Evolutionary conservation across 92 coral and sea anemone genomes (phyloP).

Genomic region (Plumapathes pennacea): DNA sequence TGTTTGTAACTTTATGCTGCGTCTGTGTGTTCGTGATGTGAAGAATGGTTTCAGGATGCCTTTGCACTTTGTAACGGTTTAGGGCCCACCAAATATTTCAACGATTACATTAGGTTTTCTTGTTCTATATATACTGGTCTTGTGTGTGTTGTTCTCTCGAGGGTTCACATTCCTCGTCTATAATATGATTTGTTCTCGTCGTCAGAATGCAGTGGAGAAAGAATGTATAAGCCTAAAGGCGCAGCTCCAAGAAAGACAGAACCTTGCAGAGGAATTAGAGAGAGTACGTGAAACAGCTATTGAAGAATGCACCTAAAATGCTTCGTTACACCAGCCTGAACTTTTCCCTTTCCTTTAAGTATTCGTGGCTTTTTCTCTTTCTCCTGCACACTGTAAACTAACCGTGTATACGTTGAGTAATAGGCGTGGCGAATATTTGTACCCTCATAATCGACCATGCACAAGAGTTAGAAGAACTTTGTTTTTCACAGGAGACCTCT

Average conservation of each 20-base stretch:
- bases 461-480: not conserved
- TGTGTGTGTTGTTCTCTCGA: not conserved
- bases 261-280: constrained; percentile 74
- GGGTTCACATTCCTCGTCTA: not conserved
- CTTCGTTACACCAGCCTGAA: too few relatives aligned
- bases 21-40: too few relatives aligned
- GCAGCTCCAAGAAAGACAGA: constrained; percentile 65
- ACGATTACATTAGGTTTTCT: too few relatives aligned
- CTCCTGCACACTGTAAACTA: too few relatives aligned
- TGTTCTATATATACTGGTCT: not conserved
- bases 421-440: too few relatives aligned
- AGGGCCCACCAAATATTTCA: too few relatives aligned
- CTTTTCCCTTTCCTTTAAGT: too few relatives aligned
- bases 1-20: not conserved
- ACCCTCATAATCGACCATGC: constrained; percentile 2
- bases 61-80: too few relatives aligned
- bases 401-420: too few relatives aligned
- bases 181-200: not conserved
- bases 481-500: constrained; percentile 62
- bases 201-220: constrained; percentile 71
- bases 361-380: too few relatives aligned
- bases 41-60: too few relatives aligned
- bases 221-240: constrained; percentile 62
- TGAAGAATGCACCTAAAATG: too few relatives aligned
- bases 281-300: constrained; percentile 54